These are phyloP conservation scores for Glaucidium brasilianum DNA, from an alignment of 2,113 vertebrate species.

Conservation along the genomic window DNA sequence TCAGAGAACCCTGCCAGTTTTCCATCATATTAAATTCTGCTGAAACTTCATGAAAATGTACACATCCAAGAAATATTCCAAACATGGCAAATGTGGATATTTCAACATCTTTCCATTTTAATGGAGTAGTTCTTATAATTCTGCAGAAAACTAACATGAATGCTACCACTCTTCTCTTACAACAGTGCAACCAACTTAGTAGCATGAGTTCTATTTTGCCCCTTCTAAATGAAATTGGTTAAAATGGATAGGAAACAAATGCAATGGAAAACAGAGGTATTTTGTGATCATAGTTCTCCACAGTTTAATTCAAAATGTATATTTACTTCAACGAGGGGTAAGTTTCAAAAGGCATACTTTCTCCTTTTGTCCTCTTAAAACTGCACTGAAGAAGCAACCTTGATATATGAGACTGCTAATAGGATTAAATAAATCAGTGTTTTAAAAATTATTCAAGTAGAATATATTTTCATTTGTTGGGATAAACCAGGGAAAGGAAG, in stretches of 20 bases:
- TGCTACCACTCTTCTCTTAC: neutral
- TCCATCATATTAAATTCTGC: neutral
- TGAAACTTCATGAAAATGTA: neutral
- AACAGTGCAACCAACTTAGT: neutral
- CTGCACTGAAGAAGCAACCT: neutral
- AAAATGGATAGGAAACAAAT: neutral
- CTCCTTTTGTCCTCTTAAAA: neutral
- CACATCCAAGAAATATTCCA: neutral
- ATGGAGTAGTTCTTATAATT: neutral
- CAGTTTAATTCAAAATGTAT: neutral
- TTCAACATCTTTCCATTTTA: neutral
- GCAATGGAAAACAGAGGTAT: neutral
- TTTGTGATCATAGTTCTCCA: neutral
- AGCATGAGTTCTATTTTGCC: neutral
- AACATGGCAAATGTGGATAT: neutral
- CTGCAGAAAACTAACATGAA: neutral
- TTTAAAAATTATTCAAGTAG: neutral
- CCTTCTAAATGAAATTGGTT: neutral
- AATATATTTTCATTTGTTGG: neutral
- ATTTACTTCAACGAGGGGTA: neutral
- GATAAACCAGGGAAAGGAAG: neutral
- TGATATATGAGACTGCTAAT: slow-evolving; percentile 19
- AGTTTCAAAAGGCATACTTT: neutral
- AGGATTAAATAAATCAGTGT: neutral
- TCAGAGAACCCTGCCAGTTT: neutral